Evolutionary conservation across 1,140 invertebrate species (phyloP).

Genomic region (Armadillidium nasatum): DNA sequence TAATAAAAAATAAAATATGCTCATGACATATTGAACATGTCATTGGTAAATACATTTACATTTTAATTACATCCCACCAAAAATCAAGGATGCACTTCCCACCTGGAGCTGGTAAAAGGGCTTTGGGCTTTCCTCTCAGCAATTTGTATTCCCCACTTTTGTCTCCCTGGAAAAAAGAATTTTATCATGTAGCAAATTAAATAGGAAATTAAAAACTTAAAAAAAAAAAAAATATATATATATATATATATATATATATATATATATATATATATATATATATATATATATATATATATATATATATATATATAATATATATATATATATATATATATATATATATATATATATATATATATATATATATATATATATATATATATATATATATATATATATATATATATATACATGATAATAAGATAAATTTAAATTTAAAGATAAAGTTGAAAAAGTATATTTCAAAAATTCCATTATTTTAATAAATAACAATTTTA

Average conservation of each 20-base stretch:
- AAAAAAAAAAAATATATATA: not conserved
- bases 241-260: not conserved
- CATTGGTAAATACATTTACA: conserved; percentile 19
- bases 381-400: too few species aligned
- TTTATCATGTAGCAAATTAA: not conserved
- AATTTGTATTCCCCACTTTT: conserved; percentile 30
- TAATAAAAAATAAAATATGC: conserved; percentile 5
- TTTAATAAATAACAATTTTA: too few species aligned
- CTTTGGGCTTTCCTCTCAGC: conserved; percentile 44
- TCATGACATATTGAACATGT: not conserved
- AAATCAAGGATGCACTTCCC: conserved; percentile 43
- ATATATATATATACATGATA: too few species aligned
- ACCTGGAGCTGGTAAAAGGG: conserved; percentile 39
- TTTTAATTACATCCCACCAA: conserved; percentile 45
- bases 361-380: not conserved
- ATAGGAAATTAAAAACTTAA: not conserved
- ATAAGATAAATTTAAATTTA: too few species aligned
- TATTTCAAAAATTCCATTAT: too few species aligned
- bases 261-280: too few species aligned
- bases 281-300: too few species aligned
- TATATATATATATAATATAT: not conserved
- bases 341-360: not conserved
- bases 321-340: not conserved
- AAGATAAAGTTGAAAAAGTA: too few species aligned
- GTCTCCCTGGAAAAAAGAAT: conserved; percentile 30